Evolutionary conservation across 2,888 invertebrate genomes (phyloP).

Genomic region (Ectemnius continuus): DNA sequence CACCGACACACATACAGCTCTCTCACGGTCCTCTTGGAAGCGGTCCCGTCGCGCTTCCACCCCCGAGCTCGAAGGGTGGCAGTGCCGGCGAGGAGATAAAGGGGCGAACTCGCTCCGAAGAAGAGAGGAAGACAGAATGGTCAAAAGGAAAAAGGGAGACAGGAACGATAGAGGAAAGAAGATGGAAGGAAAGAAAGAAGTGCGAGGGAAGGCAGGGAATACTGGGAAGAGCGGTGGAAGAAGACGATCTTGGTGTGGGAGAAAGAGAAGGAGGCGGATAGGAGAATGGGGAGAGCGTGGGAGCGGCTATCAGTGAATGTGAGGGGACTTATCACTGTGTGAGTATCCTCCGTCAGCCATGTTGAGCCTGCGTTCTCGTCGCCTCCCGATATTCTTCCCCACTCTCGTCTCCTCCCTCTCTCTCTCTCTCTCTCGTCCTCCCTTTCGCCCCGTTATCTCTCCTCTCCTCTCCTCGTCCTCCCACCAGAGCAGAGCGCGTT

Average conservation of each 20-base stretch:
- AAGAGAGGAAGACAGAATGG: no score
- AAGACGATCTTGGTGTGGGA: neutral
- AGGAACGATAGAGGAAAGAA: no score
- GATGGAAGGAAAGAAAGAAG: neutral
- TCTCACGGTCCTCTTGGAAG: neutral
- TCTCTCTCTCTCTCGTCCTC: conserved; percentile 18
- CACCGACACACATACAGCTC: neutral
- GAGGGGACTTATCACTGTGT: conserved; percentile 52
- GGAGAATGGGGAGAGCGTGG: conserved; percentile 35
- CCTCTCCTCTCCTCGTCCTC: conserved; percentile 21
- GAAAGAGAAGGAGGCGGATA: neutral
- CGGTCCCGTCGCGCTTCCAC: neutral
- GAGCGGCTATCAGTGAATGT: conserved; percentile 55
- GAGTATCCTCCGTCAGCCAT: conserved; percentile 60
- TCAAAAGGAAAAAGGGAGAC: no score
- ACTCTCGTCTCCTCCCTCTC: conserved; percentile 30
- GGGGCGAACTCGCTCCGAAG: no score
- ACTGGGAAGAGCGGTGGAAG: neutral
- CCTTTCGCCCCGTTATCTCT: conserved; percentile 1
- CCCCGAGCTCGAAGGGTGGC: no score
- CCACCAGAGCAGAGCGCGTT: neutral
- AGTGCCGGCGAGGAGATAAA: no score
- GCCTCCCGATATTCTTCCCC: conserved; percentile 39
- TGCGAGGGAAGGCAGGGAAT: conserved; percentile 3
- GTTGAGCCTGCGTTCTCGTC: conserved; percentile 72